These are phyloP conservation scores for Lasiurus cinereus DNA, from an alignment of 2,113 vertebrate species.

Conservation along the genomic window DNA sequence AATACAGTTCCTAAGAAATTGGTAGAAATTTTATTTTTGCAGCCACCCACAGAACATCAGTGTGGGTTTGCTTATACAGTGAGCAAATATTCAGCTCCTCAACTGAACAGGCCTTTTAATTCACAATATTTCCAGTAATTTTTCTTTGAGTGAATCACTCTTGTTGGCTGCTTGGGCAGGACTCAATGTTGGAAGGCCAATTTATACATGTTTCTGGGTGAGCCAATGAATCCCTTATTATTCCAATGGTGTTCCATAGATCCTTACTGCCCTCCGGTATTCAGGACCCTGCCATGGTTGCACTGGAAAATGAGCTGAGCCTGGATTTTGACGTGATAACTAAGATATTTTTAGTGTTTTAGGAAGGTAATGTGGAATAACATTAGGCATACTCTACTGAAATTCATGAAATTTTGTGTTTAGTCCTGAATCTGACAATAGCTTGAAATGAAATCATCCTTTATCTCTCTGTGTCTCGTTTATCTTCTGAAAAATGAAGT, in stretches of 20 bases:
- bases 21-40: slow-evolving; percentile 57
- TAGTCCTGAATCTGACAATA: slow-evolving; percentile 33
- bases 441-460: slow-evolving; percentile 50
- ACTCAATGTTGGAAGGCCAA: neutral
- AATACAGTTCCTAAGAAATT: slow-evolving; percentile 55
- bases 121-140: slow-evolving; percentile 49
- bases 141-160: slow-evolving; percentile 46
- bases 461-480: neutral
- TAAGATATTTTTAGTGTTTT: slow-evolving; percentile 50
- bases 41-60: slow-evolving; percentile 48
- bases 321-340: neutral
- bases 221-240: neutral
- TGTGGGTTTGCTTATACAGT: slow-evolving; percentile 35
- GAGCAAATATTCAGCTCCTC: slow-evolving; percentile 54
- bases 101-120: slow-evolving; percentile 18
- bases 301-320: neutral
- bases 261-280: neutral
- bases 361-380: neutral
- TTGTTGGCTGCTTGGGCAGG: neutral
- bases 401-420: slow-evolving; percentile 30
- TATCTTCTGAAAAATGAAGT: slow-evolving; percentile 28
- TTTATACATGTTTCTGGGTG: neutral
- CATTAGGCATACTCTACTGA: slow-evolving; percentile 25
- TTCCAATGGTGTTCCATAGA: neutral
- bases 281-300: neutral